phyloP scores from a whole-genome alignment of 2,797 vertebrate genomes.

The Pipistrellus pipistrellus region DNA sequence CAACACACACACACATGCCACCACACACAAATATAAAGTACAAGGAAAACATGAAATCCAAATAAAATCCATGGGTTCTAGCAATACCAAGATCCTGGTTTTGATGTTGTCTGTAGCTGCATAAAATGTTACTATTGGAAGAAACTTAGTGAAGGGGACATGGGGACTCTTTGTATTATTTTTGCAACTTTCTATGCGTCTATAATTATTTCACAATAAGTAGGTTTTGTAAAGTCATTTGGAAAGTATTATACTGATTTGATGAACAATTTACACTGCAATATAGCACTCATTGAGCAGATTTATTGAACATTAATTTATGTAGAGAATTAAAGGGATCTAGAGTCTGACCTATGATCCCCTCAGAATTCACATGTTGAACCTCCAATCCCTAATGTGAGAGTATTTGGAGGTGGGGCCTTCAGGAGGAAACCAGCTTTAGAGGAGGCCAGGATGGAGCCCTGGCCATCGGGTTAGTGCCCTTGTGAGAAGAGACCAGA shows the following conservation, averaged over 20 bases:
- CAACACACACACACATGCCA: background rate
- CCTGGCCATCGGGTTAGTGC: background rate
- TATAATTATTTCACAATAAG: slow-evolving; percentile 57
- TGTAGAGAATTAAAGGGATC: background rate
- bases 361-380: background rate
- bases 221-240: background rate
- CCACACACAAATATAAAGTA: background rate
- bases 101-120: background rate
- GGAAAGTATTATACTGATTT: background rate
- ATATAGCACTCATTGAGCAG: background rate
- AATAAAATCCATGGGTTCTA: background rate
- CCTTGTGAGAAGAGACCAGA: background rate
- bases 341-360: background rate
- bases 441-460: background rate
- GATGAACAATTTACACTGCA: background rate
- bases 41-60: background rate
- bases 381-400: background rate
- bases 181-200: background rate
- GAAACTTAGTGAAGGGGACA: background rate
- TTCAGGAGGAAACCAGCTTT: background rate
- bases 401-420: background rate
- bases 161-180: background rate
- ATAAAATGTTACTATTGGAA: background rate
- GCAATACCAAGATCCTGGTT: background rate
- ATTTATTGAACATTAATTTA: slow-evolving; percentile 11